phyloP scores from a whole-genome alignment of 1,140 invertebrate species.

The Oscheius sp. region DNA sequence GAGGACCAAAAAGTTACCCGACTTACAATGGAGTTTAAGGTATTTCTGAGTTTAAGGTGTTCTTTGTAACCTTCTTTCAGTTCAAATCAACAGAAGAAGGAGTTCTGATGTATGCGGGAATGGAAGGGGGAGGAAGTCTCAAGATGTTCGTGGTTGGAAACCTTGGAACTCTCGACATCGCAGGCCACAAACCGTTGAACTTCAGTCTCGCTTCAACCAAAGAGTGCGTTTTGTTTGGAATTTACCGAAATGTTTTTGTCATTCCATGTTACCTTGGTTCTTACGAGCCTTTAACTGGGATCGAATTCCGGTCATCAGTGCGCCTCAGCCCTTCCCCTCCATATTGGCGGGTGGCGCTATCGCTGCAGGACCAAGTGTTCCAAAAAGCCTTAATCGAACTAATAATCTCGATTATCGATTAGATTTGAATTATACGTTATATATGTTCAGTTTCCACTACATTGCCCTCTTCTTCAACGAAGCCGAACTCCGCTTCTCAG shows the following conservation, averaged over 20 bases:
- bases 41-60: not conserved
- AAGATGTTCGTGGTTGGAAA: constrained; percentile 26
- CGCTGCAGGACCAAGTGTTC: too few species aligned
- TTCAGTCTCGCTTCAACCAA: constrained; percentile 10
- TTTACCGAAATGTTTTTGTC: not conserved
- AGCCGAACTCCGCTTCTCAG: not conserved
- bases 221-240: not conserved
- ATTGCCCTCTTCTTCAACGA: not conserved
- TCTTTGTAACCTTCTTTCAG: not conserved
- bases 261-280: too few species aligned
- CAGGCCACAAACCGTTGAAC: not conserved
- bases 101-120: constrained; percentile 13
- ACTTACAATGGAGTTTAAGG: constrained; percentile 27
- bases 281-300: too few species aligned
- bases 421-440: too few species aligned
- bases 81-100: constrained; percentile 18
- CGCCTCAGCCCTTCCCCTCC: too few species aligned
- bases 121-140: not conserved
- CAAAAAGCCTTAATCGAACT: too few species aligned
- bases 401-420: too few species aligned
- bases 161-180: constrained; percentile 14
- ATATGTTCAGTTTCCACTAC: constrained; percentile 13
- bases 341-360: too few species aligned
- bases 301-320: too few species aligned
- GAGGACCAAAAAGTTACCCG: constrained; percentile 2